A percentile compares a stretch with the other conserved stretches of the same genome.
Conservation (phyloP, 1,140 invertebrate genomes). For the Cotesia glomerata region DNA sequence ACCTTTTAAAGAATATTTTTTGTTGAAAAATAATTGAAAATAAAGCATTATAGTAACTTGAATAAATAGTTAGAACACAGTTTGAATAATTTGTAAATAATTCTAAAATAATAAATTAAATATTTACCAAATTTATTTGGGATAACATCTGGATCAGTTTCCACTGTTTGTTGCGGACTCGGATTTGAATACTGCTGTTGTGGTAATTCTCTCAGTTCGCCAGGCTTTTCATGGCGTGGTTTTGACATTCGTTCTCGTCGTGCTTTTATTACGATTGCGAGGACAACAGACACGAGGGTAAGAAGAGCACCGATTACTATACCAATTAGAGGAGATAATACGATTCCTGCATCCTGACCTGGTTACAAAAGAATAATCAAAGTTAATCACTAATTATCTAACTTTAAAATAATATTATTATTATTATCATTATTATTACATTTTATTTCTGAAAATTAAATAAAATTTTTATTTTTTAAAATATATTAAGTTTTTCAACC, state of each 20-base stretch:
- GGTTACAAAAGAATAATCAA: conserved; percentile 40
- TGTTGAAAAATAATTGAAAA: not conserved
- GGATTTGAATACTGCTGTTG: conserved; percentile 61
- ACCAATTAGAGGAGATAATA: conserved; percentile 65
- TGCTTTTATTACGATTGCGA: conserved; percentile 63
- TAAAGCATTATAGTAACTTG: not conserved
- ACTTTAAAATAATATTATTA: too few species aligned
- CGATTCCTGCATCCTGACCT: conserved; percentile 66
- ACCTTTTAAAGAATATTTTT: too few species aligned
- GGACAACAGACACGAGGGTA: conserved; percentile 64
- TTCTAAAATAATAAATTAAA: not conserved
- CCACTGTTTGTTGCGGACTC: conserved; percentile 63
- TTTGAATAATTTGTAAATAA: not conserved
- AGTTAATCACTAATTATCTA: not conserved
- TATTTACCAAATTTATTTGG: conserved; percentile 74
- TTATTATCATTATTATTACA: not conserved
- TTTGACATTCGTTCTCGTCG: conserved; percentile 56
- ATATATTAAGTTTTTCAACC: too few species aligned
- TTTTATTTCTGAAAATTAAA: too few species aligned
- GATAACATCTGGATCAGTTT: conserved; percentile 76
- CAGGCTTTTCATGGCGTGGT: conserved; percentile 59
- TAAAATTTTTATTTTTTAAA: too few species aligned
- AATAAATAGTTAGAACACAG: not conserved
- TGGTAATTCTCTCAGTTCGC: conserved; percentile 57
- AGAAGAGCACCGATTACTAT: conserved; percentile 64